Evolutionary conservation across 1,140 invertebrate species (phyloP), one percentile per base, ranked within the genome.

Genomic region (Sarcophaga peregrina): DNA sequence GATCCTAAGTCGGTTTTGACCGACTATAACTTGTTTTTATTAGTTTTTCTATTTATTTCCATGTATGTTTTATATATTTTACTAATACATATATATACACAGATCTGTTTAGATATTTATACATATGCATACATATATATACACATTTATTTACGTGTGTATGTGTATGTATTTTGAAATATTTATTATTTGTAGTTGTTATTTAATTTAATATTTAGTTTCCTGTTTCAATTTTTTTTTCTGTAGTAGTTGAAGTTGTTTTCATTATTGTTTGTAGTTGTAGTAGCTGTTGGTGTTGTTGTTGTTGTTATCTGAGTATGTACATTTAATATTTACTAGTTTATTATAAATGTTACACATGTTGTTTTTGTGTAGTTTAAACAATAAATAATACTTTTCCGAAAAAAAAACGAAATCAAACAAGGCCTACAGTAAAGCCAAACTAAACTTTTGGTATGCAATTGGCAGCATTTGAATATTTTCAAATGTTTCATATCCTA

Each of bases 331-430:
- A 58, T 15, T 58, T 3, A 58, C 15, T n/a, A 58, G 54, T 58
- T 58, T 58, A 58, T 58, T 58, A 58, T 58, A 58, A 58, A 58
- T 58, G 15, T 58, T 58, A 58, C 54, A 58, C 15, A 58, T 58
- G 54, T 58, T 58, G 13, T 58, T 58, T 37, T 58, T 58, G 54
- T 58, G 54, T 58, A 58, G 15, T 58, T 58, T n/a, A 58, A 58
- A 58, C 54, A 58, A 58, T 58, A 58, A 58, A 58, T 58, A 58
- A 58, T 58, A 58, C 4, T 37, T 37, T 37, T 37, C 1, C 25
- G 4, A 37, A 37, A 37, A 37, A n/a, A n/a, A n/a, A n/a, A n/a
- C n/a, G n/a, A n/a, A 37, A 37, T 37, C 25, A 37, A 37, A 37
- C 25, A 37, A 37, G 25, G 25, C 25, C 25, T 37, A 37, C 25